These are phyloP conservation scores for Venturia canescens DNA, from an alignment of 1,140 invertebrate genomes.

Conservation along the genomic window DNA sequence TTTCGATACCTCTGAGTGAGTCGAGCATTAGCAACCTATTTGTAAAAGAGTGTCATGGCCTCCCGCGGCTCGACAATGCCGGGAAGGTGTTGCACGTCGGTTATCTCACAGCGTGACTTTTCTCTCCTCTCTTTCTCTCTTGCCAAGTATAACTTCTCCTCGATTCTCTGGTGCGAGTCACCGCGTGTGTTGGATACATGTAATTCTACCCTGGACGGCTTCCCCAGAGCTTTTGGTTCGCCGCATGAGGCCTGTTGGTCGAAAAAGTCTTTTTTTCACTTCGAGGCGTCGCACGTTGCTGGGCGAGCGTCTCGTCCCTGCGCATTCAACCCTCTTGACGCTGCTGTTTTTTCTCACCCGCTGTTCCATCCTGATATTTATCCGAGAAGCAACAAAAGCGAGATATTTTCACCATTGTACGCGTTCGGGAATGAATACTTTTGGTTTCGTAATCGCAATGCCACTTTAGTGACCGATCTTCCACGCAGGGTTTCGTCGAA, in stretches of 20 bases:
- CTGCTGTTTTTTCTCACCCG: constrained; percentile 1
- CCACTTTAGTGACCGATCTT: no score
- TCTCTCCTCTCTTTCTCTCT: constrained; percentile 27
- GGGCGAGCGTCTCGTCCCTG: not conserved
- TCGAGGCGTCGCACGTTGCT: not conserved
- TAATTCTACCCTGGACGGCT: not conserved
- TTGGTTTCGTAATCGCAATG: no score
- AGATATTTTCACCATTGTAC: not conserved
- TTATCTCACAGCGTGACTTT: constrained; percentile 68
- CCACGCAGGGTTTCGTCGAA: no score
- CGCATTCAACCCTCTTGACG: not conserved
- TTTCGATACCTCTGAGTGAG: constrained; percentile 21
- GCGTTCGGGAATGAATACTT: no score
- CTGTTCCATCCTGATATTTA: not conserved
- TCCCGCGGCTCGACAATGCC: constrained; percentile 65
- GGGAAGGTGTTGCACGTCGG: constrained; percentile 61
- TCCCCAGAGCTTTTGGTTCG: not conserved
- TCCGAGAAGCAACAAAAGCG: not conserved
- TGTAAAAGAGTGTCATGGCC: constrained; percentile 65
- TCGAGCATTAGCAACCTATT: constrained; percentile 67
- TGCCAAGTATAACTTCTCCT: not conserved
- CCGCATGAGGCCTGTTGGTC: not conserved
- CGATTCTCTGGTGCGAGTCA: constrained; percentile 1
- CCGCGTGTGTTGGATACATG: not conserved
- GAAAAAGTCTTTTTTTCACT: not conserved